Base-by-base conservation (phyloP, 2,113 vertebrate genomes). In the Solea senegalensis region DNA sequence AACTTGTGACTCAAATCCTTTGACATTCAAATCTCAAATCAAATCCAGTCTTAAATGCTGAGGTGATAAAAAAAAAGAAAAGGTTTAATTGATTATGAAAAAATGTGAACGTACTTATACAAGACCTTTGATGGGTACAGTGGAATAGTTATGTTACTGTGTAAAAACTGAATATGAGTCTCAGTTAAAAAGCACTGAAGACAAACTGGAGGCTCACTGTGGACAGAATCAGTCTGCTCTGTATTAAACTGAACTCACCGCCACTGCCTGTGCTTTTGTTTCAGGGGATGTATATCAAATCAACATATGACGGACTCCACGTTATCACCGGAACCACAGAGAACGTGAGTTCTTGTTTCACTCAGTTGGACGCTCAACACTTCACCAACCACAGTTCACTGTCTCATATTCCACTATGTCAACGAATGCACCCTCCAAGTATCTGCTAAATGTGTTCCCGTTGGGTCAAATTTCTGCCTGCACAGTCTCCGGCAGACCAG, bases 241-340 rank as follows among this genome's bases (percentile, higher is more conserved):
- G 9, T 64, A 8, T 60, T 21, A 14, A 51, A 26, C 53, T 64
- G 13, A 78, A 49, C 50, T 43, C 54, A 60, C 3, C 28, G 16
- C 57, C 11, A 3, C 27, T 55, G 48, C 11, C 9, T 61, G 26
- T 70, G 41, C 64, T 65, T 79, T 44, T 76, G 1, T 81, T 84
- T 57, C 74, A 93, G 92, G 92, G 92, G 61, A 93, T 93, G 92
- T 93, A 93, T 55, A 93, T 93, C 79, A 93, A 93, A 80, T 93
- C 92, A 0, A 93, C 92, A 1, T 93, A 93, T 8, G 92, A 93
- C 39, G 92, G 92, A 28, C 91, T 93, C 56, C 92, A 93, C 15
- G 92, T 93, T 7, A 93, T 93, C 80, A 93, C 92, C 0, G 92
- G 92, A 58, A 93, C 91, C 65, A 93, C 92, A 13, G 92, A 93